These are phyloP conservation scores for Australoheros facetus DNA, from an alignment of 2,797 vertebrate genomes.

Conservation along the genomic window DNA sequence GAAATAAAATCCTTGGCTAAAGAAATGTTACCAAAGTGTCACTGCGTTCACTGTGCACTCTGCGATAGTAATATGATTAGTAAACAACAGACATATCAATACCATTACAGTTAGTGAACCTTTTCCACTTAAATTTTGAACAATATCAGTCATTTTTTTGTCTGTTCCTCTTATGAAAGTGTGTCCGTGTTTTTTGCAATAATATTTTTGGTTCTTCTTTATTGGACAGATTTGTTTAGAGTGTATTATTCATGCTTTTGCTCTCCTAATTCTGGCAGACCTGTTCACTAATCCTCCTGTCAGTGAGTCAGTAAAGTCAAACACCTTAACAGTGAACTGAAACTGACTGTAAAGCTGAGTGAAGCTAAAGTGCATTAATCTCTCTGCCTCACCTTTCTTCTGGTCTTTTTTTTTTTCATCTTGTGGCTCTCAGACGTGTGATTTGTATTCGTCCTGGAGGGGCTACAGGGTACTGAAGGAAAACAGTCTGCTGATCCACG, in stretches of 20 bases:
- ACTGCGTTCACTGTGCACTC: background rate
- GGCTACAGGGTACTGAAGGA: background rate
- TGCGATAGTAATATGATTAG: background rate
- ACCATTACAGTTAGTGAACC: background rate
- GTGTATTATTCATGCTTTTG: background rate
- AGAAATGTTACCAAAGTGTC: background rate
- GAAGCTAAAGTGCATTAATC: background rate
- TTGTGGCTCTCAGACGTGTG: slow-evolving; percentile 68
- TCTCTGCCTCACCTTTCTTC: background rate
- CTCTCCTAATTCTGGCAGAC: background rate
- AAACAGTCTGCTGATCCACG: slow-evolving; percentile 65
- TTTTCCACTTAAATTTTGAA: background rate
- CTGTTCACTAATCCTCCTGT: background rate
- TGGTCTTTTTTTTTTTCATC: background rate
- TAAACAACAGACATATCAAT: background rate
- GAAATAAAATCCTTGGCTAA: background rate
- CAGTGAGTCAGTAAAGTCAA: background rate
- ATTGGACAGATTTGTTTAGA: background rate
- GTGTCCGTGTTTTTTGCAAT: background rate
- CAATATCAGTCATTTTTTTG: background rate
- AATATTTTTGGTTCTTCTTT: background rate
- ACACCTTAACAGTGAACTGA: background rate
- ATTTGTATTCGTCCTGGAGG: fast-evolving
- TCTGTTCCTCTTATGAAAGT: background rate
- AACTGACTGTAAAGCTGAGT: fast-evolving